phyloP scores from a whole-genome alignment of 2,888 invertebrate species.

The Tuberolachnus salignus region DNA sequence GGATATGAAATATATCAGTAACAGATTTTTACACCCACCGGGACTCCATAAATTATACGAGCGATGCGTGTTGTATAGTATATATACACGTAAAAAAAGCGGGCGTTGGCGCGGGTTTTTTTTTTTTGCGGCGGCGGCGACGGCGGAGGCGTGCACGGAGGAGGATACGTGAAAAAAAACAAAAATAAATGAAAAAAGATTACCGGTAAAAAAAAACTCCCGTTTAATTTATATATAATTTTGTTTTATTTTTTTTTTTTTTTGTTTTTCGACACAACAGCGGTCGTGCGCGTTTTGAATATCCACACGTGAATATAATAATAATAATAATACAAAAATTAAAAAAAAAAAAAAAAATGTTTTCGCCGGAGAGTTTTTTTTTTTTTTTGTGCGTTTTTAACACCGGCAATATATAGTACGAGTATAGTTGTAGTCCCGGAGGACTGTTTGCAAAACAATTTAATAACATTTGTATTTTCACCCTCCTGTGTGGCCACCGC shows the following conservation, averaged over 20 bases:
- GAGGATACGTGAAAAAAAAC: background rate
- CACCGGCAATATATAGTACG: slow-evolving; percentile 37
- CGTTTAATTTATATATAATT: slow-evolving; percentile 52
- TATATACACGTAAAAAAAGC: slow-evolving; percentile 24
- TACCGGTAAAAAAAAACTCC: slow-evolving; percentile 48
- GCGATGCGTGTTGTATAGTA: background rate
- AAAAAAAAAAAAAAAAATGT: slow-evolving; percentile 26
- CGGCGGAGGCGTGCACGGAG: background rate
- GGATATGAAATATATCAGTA: slow-evolving; percentile 50
- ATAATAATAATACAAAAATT: slow-evolving; percentile 25
- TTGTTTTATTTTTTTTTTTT: slow-evolving; percentile 18
- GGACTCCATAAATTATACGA: slow-evolving; percentile 47
- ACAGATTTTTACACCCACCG: slow-evolving; percentile 55
- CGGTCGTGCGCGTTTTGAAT: slow-evolving; percentile 34
- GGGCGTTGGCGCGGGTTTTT: slow-evolving; percentile 22
- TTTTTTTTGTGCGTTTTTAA: slow-evolving; percentile 38
- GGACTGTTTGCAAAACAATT: slow-evolving; percentile 56
- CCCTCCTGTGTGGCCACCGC: background rate
- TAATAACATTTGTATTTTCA: slow-evolving; percentile 49
- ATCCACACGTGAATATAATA: background rate
- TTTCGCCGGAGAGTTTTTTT: slow-evolving; percentile 31
- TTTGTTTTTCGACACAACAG: slow-evolving; percentile 11
- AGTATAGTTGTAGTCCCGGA: slow-evolving; percentile 25
- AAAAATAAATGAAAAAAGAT: slow-evolving; percentile 37
- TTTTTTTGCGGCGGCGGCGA: background rate